Percentiles rank a stretch among this genome's conserved stretches.
Evolutionary conservation across 2,888 invertebrate species (phyloP).

Genomic region (Lampropteryx suffumata): DNA sequence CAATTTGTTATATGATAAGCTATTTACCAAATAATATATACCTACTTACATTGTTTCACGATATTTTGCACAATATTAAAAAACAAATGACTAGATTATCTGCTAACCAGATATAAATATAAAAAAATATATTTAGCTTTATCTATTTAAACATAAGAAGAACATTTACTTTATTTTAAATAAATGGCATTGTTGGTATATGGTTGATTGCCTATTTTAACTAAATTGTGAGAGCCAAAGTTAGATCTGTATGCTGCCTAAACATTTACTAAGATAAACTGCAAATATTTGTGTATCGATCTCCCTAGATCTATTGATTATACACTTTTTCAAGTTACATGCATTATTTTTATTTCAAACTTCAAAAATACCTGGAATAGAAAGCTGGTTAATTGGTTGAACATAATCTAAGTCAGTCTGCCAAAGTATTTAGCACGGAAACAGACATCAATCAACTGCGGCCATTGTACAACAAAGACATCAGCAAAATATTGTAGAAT

Average conservation of each 20-base stretch:
- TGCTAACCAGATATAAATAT: background rate
- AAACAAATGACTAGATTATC: slow-evolving; percentile 13
- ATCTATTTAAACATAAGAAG: background rate
- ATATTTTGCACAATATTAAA: slow-evolving; percentile 1
- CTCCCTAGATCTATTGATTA: slow-evolving; percentile 54
- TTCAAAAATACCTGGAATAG: background rate
- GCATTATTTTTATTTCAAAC: slow-evolving; percentile 36
- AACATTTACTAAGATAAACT: slow-evolving; percentile 32
- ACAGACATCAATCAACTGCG: slow-evolving; percentile 85
- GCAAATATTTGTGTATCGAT: slow-evolving; percentile 47
- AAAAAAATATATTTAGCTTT: background rate
- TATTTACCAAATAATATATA: slow-evolving; percentile 12
- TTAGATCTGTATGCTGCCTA: slow-evolving; percentile 30
- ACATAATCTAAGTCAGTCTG: slow-evolving; percentile 82
- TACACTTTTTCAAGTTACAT: slow-evolving; percentile 51
- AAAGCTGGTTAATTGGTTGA: background rate
- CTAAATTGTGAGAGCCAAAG: slow-evolving; percentile 24
- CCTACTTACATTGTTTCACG: background rate
- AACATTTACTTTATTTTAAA: background rate
- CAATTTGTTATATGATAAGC: slow-evolving; percentile 18
- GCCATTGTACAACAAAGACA: slow-evolving; percentile 97
- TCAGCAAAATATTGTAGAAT: slow-evolving; percentile 93
- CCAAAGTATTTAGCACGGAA: slow-evolving; percentile 90
- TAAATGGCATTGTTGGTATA: background rate
- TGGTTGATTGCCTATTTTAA: slow-evolving; percentile 12